Evolutionary conservation across 2,888 invertebrate species (phyloP), one percentile per base, ranked within the genome.

Genomic region (Pycnomerus fuliginosus): DNA sequence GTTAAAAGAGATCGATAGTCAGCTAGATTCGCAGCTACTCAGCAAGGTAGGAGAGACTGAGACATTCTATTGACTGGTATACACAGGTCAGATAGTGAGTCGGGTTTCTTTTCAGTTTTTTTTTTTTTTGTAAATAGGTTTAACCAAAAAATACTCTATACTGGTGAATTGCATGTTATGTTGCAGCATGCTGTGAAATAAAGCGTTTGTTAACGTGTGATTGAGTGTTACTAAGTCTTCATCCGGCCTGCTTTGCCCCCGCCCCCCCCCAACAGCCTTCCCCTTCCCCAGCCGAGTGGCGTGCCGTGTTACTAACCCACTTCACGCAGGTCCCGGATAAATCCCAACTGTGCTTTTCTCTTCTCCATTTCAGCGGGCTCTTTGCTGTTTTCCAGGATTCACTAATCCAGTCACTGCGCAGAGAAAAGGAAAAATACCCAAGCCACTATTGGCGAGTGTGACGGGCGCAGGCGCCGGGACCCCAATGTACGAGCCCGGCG

Each of bases 321-420:
- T 68, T 69, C 71, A 65, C 60, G 66, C 69, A 71, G 68, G 68
- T 70, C 70, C 71, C 66, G 67, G 68, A 68, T 20, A 67, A 55
- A 63, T 71, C 73, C 73, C 72, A 69, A 71, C 67, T 69, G 67
- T 66, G 56, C 62, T 72, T 68, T 74, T 76, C 71, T 74, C 71
- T 75, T 74, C 76, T 74, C 76, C 74, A 10, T 79, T 82, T 80
- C 82, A 88, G 86, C 85, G 87, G 62, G 87, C 84, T 67, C 81
- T 87, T 65, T 88, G 88, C 82, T 88, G 87, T 79, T 87, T 88
- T 82, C 86, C 87, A 80, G 83, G 83, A 79, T 80, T 84, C 82
- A 75, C 83, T 82, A 80, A 84, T 82, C 78, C 83, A 80, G 77
- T 83, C 80, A 75, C 81, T 82, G 71, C 81, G 80, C 77, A 81